phyloP scores from a whole-genome alignment of 92 coral and sea anemone species.

The Porites rus region DNA sequence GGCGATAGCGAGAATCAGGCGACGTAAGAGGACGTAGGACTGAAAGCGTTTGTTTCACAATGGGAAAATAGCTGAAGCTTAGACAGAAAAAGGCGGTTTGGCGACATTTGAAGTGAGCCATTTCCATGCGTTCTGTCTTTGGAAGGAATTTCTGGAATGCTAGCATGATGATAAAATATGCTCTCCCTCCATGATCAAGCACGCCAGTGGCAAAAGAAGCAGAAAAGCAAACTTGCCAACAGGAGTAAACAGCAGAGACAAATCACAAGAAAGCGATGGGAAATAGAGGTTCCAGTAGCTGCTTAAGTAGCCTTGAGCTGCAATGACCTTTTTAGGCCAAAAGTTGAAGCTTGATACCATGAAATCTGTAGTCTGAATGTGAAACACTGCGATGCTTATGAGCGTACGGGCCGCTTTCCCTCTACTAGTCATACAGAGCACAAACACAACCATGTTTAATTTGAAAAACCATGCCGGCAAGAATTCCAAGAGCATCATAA shows the following conservation, averaged over 20 bases:
- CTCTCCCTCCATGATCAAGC: slow-evolving; percentile 44
- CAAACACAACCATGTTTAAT: slow-evolving; percentile 58
- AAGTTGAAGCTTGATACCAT: slow-evolving; percentile 71
- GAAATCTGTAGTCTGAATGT: slow-evolving; percentile 78
- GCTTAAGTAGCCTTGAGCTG: slow-evolving; percentile 72
- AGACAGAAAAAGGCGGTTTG: slow-evolving; percentile 66
- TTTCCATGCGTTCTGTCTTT: slow-evolving; percentile 7
- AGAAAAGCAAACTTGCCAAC: slow-evolving; percentile 64
- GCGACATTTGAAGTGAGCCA: slow-evolving; percentile 52
- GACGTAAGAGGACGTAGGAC: slow-evolving; percentile 60
- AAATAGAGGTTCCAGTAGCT: slow-evolving; percentile 77
- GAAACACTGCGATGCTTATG: slow-evolving; percentile 71
- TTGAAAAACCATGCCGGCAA: slow-evolving; percentile 71
- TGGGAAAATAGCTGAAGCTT: slow-evolving; percentile 76
- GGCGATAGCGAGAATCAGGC: slow-evolving; percentile 47
- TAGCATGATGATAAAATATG: slow-evolving; percentile 28
- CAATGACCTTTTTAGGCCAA: slow-evolving; percentile 67
- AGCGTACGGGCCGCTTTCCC: slow-evolving; percentile 48
- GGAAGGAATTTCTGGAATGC: slow-evolving; percentile 30
- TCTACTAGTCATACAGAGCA: slow-evolving; percentile 56
- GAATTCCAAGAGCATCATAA: slow-evolving; percentile 56
- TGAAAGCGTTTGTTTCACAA: slow-evolving; percentile 60
- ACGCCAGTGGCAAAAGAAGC: slow-evolving; percentile 61
- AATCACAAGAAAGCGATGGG: slow-evolving; percentile 71
- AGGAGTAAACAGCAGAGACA: slow-evolving; percentile 64